phyloP scores from a whole-genome alignment of 2,888 invertebrate genomes.

The Drosophila putrida region DNA sequence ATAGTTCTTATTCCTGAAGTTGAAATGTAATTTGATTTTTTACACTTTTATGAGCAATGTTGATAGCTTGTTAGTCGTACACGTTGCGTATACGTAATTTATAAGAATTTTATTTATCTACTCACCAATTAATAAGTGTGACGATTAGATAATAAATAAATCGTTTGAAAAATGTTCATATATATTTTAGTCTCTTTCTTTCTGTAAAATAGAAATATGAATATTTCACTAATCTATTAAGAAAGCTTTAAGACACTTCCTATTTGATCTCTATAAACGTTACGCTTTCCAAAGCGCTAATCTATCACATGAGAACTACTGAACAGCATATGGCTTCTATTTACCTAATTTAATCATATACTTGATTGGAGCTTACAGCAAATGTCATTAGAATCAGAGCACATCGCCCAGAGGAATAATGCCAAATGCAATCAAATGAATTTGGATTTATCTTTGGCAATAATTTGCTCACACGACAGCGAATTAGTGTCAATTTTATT shows the following conservation, averaged over 20 bases:
- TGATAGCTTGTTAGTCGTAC: constrained; percentile 20
- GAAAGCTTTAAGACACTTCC: background rate
- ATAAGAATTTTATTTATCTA: constrained; percentile 1
- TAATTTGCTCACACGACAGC: constrained; percentile 50
- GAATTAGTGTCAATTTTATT: constrained; percentile 61
- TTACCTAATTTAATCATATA: constrained; percentile 6
- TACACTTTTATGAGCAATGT: constrained; percentile 23
- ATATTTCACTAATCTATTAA: background rate
- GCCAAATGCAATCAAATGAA: constrained; percentile 52
- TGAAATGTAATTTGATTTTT: constrained; percentile 22
- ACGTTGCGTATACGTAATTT: constrained; percentile 48
- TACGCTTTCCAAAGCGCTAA: background rate
- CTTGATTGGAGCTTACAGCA: constrained; percentile 13
- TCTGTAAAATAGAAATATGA: background rate
- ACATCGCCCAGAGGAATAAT: constrained; percentile 15
- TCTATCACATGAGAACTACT: background rate
- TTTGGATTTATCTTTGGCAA: constrained; percentile 49
- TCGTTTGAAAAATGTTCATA: background rate
- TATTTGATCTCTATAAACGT: too few relatives aligned
- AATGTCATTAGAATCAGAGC: constrained; percentile 7
- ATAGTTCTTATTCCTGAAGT: constrained; percentile 23
- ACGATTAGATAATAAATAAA: background rate
- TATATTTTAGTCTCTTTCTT: background rate
- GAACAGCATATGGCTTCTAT: background rate
- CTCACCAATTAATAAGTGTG: constrained; percentile 11